Evolutionary conservation across 2,797 vertebrate species (phyloP), one percentile per base, ranked within the genome.

Genomic region (Microcaecilia unicolor): DNA sequence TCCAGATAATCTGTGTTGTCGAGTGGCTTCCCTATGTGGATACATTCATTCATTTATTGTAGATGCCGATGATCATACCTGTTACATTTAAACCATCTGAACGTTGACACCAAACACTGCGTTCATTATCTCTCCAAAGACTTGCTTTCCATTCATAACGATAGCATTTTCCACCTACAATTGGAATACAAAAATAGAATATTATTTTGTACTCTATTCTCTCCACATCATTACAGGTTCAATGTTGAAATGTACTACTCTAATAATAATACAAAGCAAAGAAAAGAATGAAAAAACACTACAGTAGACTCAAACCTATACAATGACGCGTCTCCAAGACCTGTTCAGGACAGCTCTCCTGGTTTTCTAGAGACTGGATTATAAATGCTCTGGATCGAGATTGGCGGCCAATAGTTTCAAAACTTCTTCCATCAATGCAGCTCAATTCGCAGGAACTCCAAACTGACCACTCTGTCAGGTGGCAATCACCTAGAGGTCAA

Each of bases 71-170:
- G n/a, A n/a, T 12, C 34, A 6, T 71, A 98, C 96, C 96, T 83
- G 96, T 98, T 61, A 99, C 93, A 15, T 97, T 96, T 51, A 92
- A 34, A 5, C 93, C 92, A 22, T 99, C 96, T 1, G 95, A 98
- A 48, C 96, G 93, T 40, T 97, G 89, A 61, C 96, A 99, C 96
- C 96, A 99, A 54, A 97, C 96, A 0, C 61, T 63, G 49, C 96
- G 79, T 22, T 87, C 48, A 2, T 97, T 97, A 71, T 95, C 91
- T 48, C 25, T 83, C 96, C 96, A 99, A 31, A 67, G 76, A 36
- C 93, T 84, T 12, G 77, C 78, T 67, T 82, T 91, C 96, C 96
- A 99, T 28, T 84, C 43, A 61, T 98, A 99, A 28, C 81, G 83
- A 20, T 92, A 91, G 56, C 96, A 99, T 56, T 80, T 92, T 51